phyloP scores from a whole-genome alignment of 2,113 vertebrate species.

The Python bivittatus region DNA sequence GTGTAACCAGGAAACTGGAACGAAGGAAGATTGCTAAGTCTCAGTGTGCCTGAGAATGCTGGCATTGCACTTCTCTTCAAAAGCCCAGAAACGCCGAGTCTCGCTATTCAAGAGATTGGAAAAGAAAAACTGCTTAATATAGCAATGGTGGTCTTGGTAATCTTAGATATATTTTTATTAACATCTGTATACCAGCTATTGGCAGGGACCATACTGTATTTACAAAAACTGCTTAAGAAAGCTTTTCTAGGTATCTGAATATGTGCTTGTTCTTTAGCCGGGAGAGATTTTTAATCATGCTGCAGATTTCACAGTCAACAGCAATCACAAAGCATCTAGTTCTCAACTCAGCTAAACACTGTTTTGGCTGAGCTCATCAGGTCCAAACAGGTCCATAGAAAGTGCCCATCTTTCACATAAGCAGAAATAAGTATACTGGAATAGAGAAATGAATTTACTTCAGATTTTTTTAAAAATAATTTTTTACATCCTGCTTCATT shows the following conservation, averaged over 20 bases:
- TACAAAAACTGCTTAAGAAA: constrained; percentile 66
- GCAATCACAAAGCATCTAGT: constrained; percentile 53
- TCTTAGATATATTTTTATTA: constrained; percentile 55
- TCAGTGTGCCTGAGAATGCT: constrained; percentile 9
- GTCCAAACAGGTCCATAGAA: constrained; percentile 27
- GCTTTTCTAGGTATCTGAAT: constrained; percentile 46
- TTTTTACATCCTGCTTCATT: constrained; percentile 20
- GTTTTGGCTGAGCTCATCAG: constrained; percentile 50
- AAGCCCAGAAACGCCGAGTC: constrained; percentile 36
- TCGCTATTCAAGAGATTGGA: constrained; percentile 47
- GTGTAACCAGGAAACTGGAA: constrained; percentile 39
- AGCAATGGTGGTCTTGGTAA: constrained; percentile 47
- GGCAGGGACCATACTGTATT: constrained; percentile 33
- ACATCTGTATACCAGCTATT: constrained; percentile 55
- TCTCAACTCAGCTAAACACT: constrained; percentile 57
- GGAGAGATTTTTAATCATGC: constrained; percentile 59
- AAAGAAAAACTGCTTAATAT: constrained; percentile 60
- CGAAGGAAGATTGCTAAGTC: constrained; percentile 30
- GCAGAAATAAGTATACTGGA: background rate
- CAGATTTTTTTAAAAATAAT: background rate
- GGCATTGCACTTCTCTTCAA: constrained; percentile 32
- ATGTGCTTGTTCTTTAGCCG: constrained; percentile 39
- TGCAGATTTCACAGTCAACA: constrained; percentile 63
- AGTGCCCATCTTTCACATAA: constrained; percentile 41
- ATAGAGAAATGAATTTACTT: constrained; percentile 44